A percentile compares a stretch with the other conserved stretches of the same genome.
These are phyloP conservation scores for Parazoanthus atlanticus DNA, from an alignment of 92 coral and sea anemone species.

Conservation along the genomic window DNA sequence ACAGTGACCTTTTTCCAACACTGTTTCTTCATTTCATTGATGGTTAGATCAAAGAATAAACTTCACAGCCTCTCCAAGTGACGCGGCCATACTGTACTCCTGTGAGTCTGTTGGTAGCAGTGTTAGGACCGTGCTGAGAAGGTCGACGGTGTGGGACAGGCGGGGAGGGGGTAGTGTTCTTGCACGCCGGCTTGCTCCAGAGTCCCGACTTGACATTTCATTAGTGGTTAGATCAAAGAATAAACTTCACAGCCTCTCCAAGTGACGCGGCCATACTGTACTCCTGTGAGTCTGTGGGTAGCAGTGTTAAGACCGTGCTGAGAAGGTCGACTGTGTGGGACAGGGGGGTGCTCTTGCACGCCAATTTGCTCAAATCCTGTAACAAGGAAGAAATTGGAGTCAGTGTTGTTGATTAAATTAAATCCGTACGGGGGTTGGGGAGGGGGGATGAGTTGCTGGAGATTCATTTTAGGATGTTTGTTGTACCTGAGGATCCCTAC, in stretches of 20 bases:
- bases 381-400: background rate
- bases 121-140: conserved; percentile 60
- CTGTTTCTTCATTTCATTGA: too few relatives aligned
- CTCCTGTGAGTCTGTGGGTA: conserved; percentile 70
- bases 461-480: too few relatives aligned
- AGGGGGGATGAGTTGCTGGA: too few relatives aligned
- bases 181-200: conserved; percentile 64
- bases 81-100: conserved; percentile 71
- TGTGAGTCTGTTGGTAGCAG: conserved; percentile 63
- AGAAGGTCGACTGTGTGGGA: conserved; percentile 76
- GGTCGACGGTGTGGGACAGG: conserved; percentile 66
- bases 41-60: conserved; percentile 39
- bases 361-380: conserved; percentile 81
- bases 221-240: conserved; percentile 34
- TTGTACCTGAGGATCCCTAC: too few relatives aligned
- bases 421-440: too few relatives aligned
- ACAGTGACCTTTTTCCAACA: too few relatives aligned
- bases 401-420: background rate
- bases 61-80: conserved; percentile 67
- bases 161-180: conserved; percentile 53
- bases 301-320: conserved; percentile 61
- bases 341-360: conserved; percentile 67
- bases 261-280: conserved; percentile 75
- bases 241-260: conserved; percentile 72
- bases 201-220: conserved; percentile 48